Evolutionary conservation across 2,888 invertebrate species (phyloP), one percentile per base, ranked within the genome.

Genomic region (Agrochola litura): DNA sequence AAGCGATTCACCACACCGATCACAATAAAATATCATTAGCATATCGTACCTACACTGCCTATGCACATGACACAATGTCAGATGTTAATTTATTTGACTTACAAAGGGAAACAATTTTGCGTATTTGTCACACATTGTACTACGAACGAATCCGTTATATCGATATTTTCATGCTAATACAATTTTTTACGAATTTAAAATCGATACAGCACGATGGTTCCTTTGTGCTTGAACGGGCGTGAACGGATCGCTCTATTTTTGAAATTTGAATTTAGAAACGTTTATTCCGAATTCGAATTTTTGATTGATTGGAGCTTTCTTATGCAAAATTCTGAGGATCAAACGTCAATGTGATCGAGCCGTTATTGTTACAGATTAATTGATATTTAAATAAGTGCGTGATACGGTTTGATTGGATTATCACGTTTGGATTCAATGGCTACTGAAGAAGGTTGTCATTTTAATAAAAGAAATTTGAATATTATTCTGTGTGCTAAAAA

Each of bases 121-220:
- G 86, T 94, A 95, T 95, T 95, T 94, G 95, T 94, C 90, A 83
- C 94, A 92, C 95, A 93, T 95, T 95, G 92, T 95, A 92, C 93
- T 90, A 86, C 83, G 88, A 90, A 92, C 92, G 94, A 95, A 96
- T 96, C 95, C 95, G 95, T 95, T 96, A 93, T 94, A 93, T 90
- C 89, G 90, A 92, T 92, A 92, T 92, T 95, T 94, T 93, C 88
- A 95, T 95, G 95, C 93, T 93, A 95, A 96, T 95, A 84, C 75
- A 76, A 73, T 77, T 88, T 89, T 83, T 69, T 66, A 88, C 81
- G 87, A 89, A 91, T 91, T 90, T 87, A 83, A 89, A 92, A 92
- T 92, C 92, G 91, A 93, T 93, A 89, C 78, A 86, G 84, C 79
- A 75, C 80, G 89, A 86, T 93, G 90, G 89, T 88, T 90, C 92